phyloP scores from a whole-genome alignment of 2,113 vertebrate genomes.

The Rhynchopsitta pachyrhyncha region DNA sequence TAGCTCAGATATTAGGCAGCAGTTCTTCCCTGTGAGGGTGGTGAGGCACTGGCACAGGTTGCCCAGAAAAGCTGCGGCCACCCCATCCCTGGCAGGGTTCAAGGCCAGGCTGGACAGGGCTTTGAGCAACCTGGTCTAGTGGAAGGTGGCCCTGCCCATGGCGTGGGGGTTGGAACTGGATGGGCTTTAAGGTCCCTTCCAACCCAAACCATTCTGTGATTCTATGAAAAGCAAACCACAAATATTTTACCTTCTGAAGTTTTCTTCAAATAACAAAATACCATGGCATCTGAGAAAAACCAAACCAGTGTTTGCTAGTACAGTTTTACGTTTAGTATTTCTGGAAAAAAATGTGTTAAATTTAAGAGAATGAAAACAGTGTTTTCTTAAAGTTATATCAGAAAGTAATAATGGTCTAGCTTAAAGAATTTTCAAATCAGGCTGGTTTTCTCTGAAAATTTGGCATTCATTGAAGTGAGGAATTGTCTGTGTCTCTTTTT shows the following conservation, averaged over 20 bases:
- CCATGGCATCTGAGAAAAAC: not conserved
- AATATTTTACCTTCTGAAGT: not conserved
- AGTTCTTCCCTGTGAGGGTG: not conserved
- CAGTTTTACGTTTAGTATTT: constrained; percentile 2
- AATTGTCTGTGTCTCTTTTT: constrained; percentile 39
- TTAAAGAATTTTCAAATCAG: not conserved
- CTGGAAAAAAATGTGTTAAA: not conserved
- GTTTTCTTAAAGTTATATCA: not conserved
- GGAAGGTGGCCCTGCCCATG: not conserved
- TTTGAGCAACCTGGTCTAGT: not conserved
- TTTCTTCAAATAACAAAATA: constrained; percentile 46
- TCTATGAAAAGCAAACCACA: not conserved
- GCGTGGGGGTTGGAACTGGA: not conserved
- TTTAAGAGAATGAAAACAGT: not conserved
- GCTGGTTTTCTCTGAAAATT: constrained; percentile 30
- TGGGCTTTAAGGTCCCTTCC: not conserved
- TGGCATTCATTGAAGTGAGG: constrained; percentile 10
- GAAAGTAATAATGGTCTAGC: not conserved
- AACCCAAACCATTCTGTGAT: not conserved
- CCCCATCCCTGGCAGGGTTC: not conserved
- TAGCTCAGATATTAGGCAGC: not conserved
- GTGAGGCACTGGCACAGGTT: not conserved
- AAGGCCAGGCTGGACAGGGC: not conserved
- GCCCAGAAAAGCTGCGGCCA: not conserved
- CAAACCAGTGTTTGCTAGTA: not conserved